Percentiles rank a stretch among this genome's conserved stretches.
These are phyloP conservation scores for Tholera decimalis DNA, from an alignment of 2,888 invertebrate species.

Conservation along the genomic window DNA sequence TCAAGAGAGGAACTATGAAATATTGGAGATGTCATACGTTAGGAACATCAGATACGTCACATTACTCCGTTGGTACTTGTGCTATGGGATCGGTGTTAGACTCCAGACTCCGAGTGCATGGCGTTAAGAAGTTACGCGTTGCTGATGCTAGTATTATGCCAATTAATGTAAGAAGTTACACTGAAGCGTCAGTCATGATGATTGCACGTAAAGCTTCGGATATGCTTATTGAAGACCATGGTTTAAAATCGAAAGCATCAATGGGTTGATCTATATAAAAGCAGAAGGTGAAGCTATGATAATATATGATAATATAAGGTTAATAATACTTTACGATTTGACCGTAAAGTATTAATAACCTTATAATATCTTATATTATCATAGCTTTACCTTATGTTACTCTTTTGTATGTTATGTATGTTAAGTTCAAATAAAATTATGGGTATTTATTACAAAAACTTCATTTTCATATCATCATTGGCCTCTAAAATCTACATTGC, in stretches of 20 bases:
- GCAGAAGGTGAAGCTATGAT: no score
- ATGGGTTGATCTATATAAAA: not conserved
- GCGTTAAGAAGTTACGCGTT: conserved; percentile 53
- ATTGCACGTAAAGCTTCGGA: conserved; percentile 50
- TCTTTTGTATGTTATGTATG: no score
- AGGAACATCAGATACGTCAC: conserved; percentile 37
- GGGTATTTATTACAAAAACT: no score
- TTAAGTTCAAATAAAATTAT: no score
- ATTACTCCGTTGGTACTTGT: conserved; percentile 54
- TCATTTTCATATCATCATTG: no score
- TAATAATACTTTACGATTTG: no score
- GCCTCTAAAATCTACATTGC: no score
- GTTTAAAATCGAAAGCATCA: not conserved
- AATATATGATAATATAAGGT: no score
- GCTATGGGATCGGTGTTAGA: conserved; percentile 60
- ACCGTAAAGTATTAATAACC: no score
- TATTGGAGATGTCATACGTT: conserved; percentile 53
- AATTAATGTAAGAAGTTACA: conserved; percentile 30
- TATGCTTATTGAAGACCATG: conserved; percentile 48
- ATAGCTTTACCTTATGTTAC: no score
- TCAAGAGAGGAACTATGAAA: conserved; percentile 25
- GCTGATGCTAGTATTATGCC: conserved; percentile 62
- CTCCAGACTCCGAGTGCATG: conserved; percentile 49
- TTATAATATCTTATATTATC: no score
- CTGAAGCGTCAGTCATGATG: conserved; percentile 40